phyloP scores from a whole-genome alignment of 1,140 invertebrate genomes.

The Helicoverpa zea region DNA sequence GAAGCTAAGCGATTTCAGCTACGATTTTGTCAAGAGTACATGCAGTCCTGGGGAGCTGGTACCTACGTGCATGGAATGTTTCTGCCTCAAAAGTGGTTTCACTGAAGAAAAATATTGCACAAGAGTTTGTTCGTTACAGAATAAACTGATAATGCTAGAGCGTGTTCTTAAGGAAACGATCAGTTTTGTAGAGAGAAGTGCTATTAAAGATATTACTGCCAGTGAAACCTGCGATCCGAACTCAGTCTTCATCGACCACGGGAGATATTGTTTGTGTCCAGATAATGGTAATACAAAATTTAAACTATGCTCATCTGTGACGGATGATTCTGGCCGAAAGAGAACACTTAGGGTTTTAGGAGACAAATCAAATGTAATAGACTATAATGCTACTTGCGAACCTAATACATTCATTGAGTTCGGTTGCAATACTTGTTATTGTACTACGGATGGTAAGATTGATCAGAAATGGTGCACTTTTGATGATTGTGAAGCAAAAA shows the following conservation, averaged over 20 bases:
- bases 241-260: conserved; percentile 66
- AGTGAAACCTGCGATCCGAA: conserved; percentile 65
- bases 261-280: conserved; percentile 74
- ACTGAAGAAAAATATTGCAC: conserved; percentile 70
- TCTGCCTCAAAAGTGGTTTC: conserved; percentile 66
- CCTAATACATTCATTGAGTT: conserved; percentile 75
- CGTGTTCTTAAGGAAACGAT: conserved; percentile 63
- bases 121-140: conserved; percentile 66
- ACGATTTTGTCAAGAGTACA: conserved; percentile 47
- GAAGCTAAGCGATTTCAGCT: conserved; percentile 56
- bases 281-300: conserved; percentile 64
- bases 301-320: conserved; percentile 66
- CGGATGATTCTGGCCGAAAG: conserved; percentile 44
- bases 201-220: conserved; percentile 51
- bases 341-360: conserved; percentile 36
- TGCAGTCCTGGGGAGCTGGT: conserved; percentile 75
- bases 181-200: conserved; percentile 56
- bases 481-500: conserved; percentile 76
- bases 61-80: conserved; percentile 75
- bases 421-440: conserved; percentile 80
- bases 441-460: conserved; percentile 73
- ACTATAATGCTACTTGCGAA: conserved; percentile 64
- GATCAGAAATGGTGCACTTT: conserved; percentile 81
- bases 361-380: conserved; percentile 54
- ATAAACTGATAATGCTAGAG: conserved; percentile 69